Evolutionary conservation across 2,888 invertebrate genomes (phyloP), one percentile per base, ranked within the genome.

Genomic region (Atherix ibis): DNA sequence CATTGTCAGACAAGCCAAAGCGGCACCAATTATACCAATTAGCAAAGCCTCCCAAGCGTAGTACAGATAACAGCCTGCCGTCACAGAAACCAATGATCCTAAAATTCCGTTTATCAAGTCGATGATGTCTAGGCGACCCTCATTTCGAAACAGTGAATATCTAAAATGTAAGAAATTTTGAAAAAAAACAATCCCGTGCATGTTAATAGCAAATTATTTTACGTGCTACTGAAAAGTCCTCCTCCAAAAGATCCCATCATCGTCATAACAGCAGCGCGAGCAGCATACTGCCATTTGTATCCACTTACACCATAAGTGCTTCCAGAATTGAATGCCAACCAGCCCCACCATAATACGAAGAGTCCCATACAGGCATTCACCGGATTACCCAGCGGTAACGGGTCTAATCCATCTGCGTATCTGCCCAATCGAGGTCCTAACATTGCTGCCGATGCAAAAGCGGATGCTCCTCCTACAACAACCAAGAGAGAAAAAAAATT

Each of bases 301-400:
- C 83, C 85, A 41, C 80, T 59, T 2, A 61, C 74, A 36, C 82
- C 82, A 49, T 82, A 82, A 31, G 82, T 82, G 45, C 85, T 87
- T 10, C 92, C 92, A 32, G 91, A 89, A 60, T 91, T 91, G 53
- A 92, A 92, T 0, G 89, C 91, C 34, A 94, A 64, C 92, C 92
- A 92, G 0, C 92, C 92, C 92, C 92, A 92, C 91, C 91, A 91
- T 1, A 91, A 63, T 25, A 91, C 88, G 52, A 91, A 91, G 9
- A 89, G 71, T 0, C 89, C 91, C 75, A 89, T 77, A 18, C 85
- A 79, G 0, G 87, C 87, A 52, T 89, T 89, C 4, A 89, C 89
- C 0, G 89, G 89, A 52, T 76, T 80, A 0, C 89, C 88, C 43
- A 89, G 65, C 0, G 87, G 85, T 28, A 85, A 55, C 0, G 84